These are phyloP conservation scores for Caradrina kadenii DNA, from an alignment of 2,888 invertebrate species.

Conservation along the genomic window DNA sequence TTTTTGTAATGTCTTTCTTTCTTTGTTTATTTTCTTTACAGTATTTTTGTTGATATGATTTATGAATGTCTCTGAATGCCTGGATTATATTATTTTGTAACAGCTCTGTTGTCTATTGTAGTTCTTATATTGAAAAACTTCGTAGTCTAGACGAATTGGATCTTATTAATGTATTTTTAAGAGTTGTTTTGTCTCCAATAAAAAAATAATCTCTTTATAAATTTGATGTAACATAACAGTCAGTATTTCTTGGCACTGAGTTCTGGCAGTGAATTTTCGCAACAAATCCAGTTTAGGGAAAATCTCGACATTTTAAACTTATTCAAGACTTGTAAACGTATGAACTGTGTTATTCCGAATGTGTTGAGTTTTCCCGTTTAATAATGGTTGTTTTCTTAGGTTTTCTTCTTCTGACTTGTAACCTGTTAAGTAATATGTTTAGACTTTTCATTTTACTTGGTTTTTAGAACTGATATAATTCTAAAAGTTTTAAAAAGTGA, in stretches of 20 bases:
- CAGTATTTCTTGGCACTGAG: conserved; percentile 23
- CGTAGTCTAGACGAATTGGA: not conserved
- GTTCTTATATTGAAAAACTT: conserved; percentile 7
- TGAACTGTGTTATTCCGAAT: conserved; percentile 5
- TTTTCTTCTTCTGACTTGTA: not conserved
- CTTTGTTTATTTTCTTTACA: not conserved
- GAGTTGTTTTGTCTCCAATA: not conserved
- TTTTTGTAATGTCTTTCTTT: conserved; percentile 2
- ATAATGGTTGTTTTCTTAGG: not conserved
- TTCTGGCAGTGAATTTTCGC: conserved; percentile 13
- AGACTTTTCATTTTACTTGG: not conserved
- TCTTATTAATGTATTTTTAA: not conserved
- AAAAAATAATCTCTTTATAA: not conserved
- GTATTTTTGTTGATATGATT: not conserved
- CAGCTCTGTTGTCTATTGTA: not conserved
- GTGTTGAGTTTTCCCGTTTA: not conserved
- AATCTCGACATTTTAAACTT: conserved; percentile 33
- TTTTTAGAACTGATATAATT: too few species aligned
- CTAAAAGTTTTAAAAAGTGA: too few species aligned
- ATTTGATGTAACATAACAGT: not conserved
- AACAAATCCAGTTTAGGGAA: conserved; percentile 34
- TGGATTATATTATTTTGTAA: not conserved
- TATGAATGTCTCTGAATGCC: not conserved
- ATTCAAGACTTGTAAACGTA: conserved; percentile 26
- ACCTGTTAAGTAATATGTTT: not conserved